Evolutionary conservation across 2,888 invertebrate genomes (phyloP), one percentile per base, ranked within the genome.

Genomic region (Caenorhabditis uteleia): DNA sequence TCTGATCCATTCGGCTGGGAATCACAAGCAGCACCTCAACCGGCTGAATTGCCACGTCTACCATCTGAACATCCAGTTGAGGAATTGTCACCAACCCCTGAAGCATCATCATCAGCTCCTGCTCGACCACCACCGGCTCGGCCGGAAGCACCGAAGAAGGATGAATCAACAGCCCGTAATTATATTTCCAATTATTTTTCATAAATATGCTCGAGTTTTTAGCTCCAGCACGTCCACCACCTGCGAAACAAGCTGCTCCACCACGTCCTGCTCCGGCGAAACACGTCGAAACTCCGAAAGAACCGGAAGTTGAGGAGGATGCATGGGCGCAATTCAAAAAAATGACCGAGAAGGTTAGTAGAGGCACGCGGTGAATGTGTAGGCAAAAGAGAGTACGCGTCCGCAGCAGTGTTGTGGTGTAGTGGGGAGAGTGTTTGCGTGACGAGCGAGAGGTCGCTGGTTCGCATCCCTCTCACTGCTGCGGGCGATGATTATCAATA

Each of bases 261-360:
- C 70, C 75, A 40, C 38, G 60, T 38, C 74, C 75, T 1, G 49
- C 67, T 14, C 68, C 64, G 36, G 60, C 55, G 10, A 31, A 36
- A 3, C 50, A 56, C 14, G 43, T 38, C 16, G 54, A 62, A 36
- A 47, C 51, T 21, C 45, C 59, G 48, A 64, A 69, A 47, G 46
- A 62, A 45, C 60, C 65, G 40, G 76, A 75, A 36, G 56, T 56
- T n/a, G 79, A 82, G 48, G 82, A 82, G 56, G 82, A 82, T 48
- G 75, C 82, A 6, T 82, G 82, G 82, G 74, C 80, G 10, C 58
- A 72, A 26, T 82, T 82, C 59, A 77, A 80, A 43, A 65, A 75
- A 40, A 82, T 82, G 82, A 80, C 77, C 7, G 80, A 77, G 43
- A 76, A 77, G 50, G 79, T 79, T 16, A 36, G 54, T 3, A 3